These are phyloP conservation scores for Acromyrmex heyeri DNA, from an alignment of 1,140 invertebrate genomes.

Conservation along the genomic window DNA sequence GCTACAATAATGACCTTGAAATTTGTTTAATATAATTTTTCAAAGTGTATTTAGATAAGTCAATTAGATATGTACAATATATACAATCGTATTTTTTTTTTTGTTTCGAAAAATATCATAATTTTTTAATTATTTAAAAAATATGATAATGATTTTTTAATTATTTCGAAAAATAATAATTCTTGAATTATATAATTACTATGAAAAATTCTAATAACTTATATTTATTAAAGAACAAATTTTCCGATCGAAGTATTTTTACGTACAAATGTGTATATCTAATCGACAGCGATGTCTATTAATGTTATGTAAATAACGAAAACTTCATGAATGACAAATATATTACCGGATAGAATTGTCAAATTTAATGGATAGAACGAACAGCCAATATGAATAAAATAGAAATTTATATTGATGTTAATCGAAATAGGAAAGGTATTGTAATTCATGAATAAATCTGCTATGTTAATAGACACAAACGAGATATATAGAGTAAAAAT, in stretches of 20 bases:
- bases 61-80: too few relatives aligned
- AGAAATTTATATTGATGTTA: not conserved
- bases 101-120: too few relatives aligned
- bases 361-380: not conserved
- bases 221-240: not conserved
- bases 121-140: not conserved
- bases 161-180: not conserved
- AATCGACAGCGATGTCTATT: not conserved
- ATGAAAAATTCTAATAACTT: not conserved
- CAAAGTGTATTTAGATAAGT: too few relatives aligned
- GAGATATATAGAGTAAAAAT: not conserved
- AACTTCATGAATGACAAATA: constrained; percentile 4
- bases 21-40: too few relatives aligned
- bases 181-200: not conserved
- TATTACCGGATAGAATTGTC: not conserved
- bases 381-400: too few relatives aligned
- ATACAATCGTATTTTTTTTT: too few relatives aligned
- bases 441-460: not conserved
- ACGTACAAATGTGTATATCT: not conserved
- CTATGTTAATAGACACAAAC: not conserved
- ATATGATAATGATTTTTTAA: not conserved
- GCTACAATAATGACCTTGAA: too few relatives aligned
- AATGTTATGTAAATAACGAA: not conserved
- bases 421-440: not conserved
- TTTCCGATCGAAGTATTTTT: not conserved